Conservation (phyloP, 2,113 vertebrate species). For the Notiomystis cincta region DNA sequence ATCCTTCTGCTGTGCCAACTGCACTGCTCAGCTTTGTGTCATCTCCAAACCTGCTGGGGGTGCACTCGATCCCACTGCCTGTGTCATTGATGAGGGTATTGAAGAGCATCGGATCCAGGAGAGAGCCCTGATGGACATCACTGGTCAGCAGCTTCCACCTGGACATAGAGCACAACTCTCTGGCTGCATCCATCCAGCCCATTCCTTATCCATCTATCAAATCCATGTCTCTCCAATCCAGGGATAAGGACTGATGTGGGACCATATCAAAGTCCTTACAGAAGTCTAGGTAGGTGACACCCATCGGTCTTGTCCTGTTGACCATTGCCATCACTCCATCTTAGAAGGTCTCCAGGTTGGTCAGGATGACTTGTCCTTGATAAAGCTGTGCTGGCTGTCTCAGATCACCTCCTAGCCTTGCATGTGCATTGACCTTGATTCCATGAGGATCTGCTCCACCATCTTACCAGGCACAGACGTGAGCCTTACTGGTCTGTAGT, state of each 20-base stretch:
- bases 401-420: not conserved
- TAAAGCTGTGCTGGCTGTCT: not conserved
- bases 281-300: not conserved
- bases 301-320: accelerated
- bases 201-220: not conserved
- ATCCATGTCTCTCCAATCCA: not conserved
- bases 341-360: not conserved
- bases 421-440: not conserved
- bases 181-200: not conserved
- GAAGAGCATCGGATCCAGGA: not conserved
- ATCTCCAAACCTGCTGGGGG: not conserved
- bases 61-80: not conserved
- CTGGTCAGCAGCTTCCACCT: not conserved
- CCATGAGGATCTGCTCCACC: not conserved
- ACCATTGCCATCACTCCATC: not conserved
- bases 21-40: not conserved
- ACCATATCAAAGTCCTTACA: not conserved
- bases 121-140: not conserved
- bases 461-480: not conserved
- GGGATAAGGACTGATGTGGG: not conserved
- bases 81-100: too few relatives aligned
- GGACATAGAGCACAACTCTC: not conserved
- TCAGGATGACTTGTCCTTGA: not conserved
- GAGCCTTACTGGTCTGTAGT: not conserved
- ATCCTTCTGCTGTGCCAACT: not conserved